These are phyloP conservation scores for Cheilosia grossa DNA, from an alignment of 2,888 invertebrate genomes.

Conservation along the genomic window DNA sequence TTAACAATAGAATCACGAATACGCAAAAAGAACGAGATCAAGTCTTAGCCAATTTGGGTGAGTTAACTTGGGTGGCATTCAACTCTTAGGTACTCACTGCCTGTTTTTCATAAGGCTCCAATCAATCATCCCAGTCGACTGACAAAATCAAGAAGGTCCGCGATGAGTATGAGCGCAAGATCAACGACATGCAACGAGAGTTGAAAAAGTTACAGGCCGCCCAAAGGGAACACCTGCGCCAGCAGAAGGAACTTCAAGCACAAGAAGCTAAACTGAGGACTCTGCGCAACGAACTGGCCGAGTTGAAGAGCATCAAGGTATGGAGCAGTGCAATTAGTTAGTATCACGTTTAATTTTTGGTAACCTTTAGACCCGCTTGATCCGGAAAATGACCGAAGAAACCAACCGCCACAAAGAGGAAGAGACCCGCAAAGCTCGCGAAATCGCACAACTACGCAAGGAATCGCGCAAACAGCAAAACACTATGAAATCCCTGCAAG, in stretches of 20 bases:
- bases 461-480: slow-evolving; percentile 95
- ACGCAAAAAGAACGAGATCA: slow-evolving; percentile 96
- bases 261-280: slow-evolving; percentile 90
- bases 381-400: slow-evolving; percentile 97
- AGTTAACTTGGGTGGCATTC: neutral
- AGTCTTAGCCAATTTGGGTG: slow-evolving; percentile 86
- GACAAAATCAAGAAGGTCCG: slow-evolving; percentile 91
- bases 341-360: neutral
- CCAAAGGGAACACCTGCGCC: slow-evolving; percentile 93
- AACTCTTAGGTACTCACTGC: neutral
- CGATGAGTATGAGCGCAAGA: slow-evolving; percentile 94
- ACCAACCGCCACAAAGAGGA: slow-evolving; percentile 92
- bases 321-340: slow-evolving; percentile 1
- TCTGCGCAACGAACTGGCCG: slow-evolving; percentile 89
- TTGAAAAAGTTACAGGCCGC: slow-evolving; percentile 92
- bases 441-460: slow-evolving; percentile 95
- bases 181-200: slow-evolving; percentile 93
- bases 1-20: slow-evolving; percentile 92
- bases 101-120: slow-evolving; percentile 65
- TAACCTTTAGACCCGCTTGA: slow-evolving; percentile 87
- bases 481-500: slow-evolving; percentile 93
- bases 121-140: slow-evolving; percentile 76
- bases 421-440: slow-evolving; percentile 90
- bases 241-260: slow-evolving; percentile 90
- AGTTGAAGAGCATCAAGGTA: slow-evolving; percentile 93